These are phyloP conservation scores for Ochropleura plecta DNA, from an alignment of 2,888 invertebrate genomes.

Conservation along the genomic window DNA sequence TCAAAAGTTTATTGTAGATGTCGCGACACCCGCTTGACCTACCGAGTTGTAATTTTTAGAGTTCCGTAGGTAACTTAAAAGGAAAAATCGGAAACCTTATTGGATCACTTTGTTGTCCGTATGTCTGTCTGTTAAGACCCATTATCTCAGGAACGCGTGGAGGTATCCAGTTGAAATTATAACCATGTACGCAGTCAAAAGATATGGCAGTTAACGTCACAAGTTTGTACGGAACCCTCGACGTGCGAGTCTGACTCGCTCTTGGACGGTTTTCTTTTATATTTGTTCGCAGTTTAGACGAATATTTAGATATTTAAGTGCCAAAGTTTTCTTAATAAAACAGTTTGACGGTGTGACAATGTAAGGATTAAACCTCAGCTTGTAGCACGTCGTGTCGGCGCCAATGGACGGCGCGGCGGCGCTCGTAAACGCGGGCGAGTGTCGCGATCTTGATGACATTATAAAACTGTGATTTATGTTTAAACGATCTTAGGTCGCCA, in stretches of 20 bases:
- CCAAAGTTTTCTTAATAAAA: conserved; percentile 39
- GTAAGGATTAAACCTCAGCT: conserved; percentile 18
- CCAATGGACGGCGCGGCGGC: neutral
- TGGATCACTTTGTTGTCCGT: no score
- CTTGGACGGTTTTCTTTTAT: neutral
- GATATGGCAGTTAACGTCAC: no score
- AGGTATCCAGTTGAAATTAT: no score
- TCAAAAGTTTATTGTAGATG: neutral
- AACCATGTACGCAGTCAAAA: no score
- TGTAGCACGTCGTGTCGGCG: conserved; percentile 13
- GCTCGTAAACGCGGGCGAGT: conserved; percentile 30
- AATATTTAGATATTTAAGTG: conserved; percentile 17
- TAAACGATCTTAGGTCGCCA: neutral
- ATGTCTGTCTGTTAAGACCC: no score
- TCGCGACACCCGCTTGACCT: neutral
- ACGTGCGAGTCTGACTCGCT: no score
- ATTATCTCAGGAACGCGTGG: no score
- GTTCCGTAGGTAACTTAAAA: no score
- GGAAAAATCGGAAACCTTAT: no score
- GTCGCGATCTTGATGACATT: conserved; percentile 27
- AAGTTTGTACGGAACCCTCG: no score
- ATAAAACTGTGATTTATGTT: conserved; percentile 44
- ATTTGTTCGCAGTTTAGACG: neutral
- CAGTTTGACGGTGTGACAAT: conserved; percentile 28
- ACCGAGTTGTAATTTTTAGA: neutral